phyloP scores from a whole-genome alignment of 2,888 invertebrate genomes.

The Apotomis capreana region DNA sequence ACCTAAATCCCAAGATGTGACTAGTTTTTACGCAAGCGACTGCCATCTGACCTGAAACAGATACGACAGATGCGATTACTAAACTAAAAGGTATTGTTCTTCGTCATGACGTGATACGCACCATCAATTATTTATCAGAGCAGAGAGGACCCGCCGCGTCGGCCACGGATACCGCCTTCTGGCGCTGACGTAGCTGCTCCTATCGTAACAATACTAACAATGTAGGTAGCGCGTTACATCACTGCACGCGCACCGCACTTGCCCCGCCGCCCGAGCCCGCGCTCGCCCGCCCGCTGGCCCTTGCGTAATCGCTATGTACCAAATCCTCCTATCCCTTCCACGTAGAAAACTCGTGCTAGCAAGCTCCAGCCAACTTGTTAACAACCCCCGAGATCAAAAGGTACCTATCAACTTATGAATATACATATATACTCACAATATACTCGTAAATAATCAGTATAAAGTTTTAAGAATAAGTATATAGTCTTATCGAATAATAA shows the following conservation, averaged over 20 bases:
- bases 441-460: no score
- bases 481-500: constrained; percentile 13
- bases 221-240: constrained; percentile 52
- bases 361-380: background rate
- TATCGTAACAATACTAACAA: constrained; percentile 53
- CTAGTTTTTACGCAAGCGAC: no score
- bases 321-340: constrained; percentile 13
- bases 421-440: no score
- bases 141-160: constrained; percentile 14
- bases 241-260: constrained; percentile 43
- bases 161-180: constrained; percentile 29
- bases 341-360: background rate
- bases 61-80: background rate
- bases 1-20: no score
- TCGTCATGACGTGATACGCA: constrained; percentile 18
- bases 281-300: constrained; percentile 36
- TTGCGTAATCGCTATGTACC: constrained; percentile 34
- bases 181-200: constrained; percentile 44
- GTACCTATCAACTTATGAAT: no score
- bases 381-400: no score
- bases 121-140: constrained; percentile 22
- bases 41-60: background rate
- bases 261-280: constrained; percentile 44
- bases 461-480: no score
- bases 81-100: constrained; percentile 10